Conservation (phyloP, 2,888 invertebrate genomes). For the Drosophila rellima region DNA sequence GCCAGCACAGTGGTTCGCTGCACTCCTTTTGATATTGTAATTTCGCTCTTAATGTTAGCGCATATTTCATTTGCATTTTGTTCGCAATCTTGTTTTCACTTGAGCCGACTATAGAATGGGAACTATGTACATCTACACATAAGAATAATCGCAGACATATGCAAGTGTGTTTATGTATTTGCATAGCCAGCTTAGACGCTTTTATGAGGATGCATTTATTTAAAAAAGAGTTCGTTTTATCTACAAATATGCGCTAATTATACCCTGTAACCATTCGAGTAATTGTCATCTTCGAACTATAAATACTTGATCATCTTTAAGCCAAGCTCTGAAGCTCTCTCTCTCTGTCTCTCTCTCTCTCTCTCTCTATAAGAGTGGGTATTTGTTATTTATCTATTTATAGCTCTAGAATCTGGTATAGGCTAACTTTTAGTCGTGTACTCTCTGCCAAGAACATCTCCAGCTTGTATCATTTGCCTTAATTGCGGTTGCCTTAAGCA, state of each 20-base stretch:
- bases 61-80: slow-evolving; percentile 68
- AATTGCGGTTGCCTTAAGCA: slow-evolving; percentile 29
- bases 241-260: slow-evolving; percentile 27
- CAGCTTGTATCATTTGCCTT: slow-evolving; percentile 25
- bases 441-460: not conserved
- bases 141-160: slow-evolving; percentile 15
- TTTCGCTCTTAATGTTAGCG: slow-evolving; percentile 63
- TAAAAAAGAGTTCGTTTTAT: slow-evolving; percentile 11
- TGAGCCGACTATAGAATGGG: slow-evolving; percentile 8
- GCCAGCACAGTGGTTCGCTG: slow-evolving; percentile 53
- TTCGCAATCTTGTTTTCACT: slow-evolving; percentile 45
- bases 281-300: slow-evolving; percentile 16
- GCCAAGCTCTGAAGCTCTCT: slow-evolving; percentile 2
- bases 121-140: slow-evolving; percentile 1
- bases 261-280: slow-evolving; percentile 21
- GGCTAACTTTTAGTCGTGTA: slow-evolving; percentile 24
- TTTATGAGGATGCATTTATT: slow-evolving; percentile 18
- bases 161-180: slow-evolving; percentile 12
- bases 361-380: not conserved
- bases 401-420: slow-evolving; percentile 1
- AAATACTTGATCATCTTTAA: slow-evolving; percentile 11
- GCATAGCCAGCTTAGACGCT: slow-evolving; percentile 12
- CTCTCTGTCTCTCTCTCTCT: no score
- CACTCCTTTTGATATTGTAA: slow-evolving; percentile 62
- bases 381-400: slow-evolving; percentile 6